phyloP scores from a whole-genome alignment of 2,113 vertebrate genomes.

The Plecturocebus donacophilus region DNA sequence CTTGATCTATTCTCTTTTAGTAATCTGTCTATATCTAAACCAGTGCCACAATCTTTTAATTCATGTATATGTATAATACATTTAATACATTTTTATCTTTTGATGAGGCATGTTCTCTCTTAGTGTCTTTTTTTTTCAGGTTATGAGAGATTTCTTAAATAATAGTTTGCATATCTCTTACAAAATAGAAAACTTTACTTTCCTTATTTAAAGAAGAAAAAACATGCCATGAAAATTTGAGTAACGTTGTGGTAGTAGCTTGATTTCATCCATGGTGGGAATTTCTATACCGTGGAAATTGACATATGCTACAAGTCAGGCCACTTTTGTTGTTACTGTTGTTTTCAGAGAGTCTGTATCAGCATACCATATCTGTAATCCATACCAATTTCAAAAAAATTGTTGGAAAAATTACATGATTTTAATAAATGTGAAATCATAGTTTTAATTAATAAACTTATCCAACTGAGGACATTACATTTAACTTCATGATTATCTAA shows the following conservation, averaged over 20 bases:
- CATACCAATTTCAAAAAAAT: not conserved
- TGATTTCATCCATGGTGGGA: not conserved
- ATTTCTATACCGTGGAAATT: not conserved
- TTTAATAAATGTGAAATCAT: not conserved
- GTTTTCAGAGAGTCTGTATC: not conserved
- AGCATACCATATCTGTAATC: not conserved
- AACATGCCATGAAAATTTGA: not conserved
- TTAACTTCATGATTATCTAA: not conserved
- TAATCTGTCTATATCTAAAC: not conserved
- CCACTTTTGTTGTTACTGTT: not conserved
- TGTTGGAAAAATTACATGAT: not conserved
- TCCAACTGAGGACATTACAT: not conserved
- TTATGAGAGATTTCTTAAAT: not conserved
- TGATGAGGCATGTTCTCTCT: not conserved
- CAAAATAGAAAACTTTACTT: not conserved
- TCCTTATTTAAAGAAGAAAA: not conserved
- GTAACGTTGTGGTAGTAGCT: not conserved
- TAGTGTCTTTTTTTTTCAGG: not conserved
- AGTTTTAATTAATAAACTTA: not conserved
- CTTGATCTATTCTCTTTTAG: not conserved
- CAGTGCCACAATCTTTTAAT: not conserved
- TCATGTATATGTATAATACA: not conserved
- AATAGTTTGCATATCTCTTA: not conserved
- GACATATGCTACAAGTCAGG: not conserved
- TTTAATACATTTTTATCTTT: not conserved